These are phyloP conservation scores for Penaeus japonicus DNA, from an alignment of 1,140 invertebrate genomes.

Conservation along the genomic window DNA sequence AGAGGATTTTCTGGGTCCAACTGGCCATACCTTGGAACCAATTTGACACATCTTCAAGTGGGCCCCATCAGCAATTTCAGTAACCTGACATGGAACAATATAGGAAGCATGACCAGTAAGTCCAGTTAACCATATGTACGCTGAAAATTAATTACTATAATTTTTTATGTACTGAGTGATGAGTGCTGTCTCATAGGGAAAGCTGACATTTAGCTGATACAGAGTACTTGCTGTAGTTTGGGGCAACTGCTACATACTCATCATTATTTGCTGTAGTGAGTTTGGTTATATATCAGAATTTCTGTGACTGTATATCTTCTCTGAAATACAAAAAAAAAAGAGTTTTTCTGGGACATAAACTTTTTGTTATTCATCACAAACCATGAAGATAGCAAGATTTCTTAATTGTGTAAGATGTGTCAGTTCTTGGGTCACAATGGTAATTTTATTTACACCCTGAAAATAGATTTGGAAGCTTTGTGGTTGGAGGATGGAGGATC, in stretches of 20 bases:
- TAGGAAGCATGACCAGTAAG: conserved; percentile 40
- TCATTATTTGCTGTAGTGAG: not conserved
- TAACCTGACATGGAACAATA: conserved; percentile 17
- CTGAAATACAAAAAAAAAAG: not conserved
- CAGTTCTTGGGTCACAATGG: too few relatives aligned
- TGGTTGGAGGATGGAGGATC: conserved; percentile 38
- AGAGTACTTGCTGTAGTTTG: not conserved
- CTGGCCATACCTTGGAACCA: conserved; percentile 43
- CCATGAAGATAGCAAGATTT: not conserved
- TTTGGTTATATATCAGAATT: not conserved
- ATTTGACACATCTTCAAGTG: conserved; percentile 24
- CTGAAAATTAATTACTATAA: too few relatives aligned
- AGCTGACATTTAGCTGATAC: not conserved
- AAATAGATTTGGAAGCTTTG: conserved; percentile 20
- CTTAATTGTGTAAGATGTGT: not conserved
- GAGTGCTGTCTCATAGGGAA: too few relatives aligned
- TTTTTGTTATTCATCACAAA: not conserved
- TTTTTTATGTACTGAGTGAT: too few relatives aligned
- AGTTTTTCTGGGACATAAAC: not conserved
- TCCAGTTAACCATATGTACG: not conserved
- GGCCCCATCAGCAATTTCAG: conserved; percentile 24
- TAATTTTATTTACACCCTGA: not conserved
- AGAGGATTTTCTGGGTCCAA: not conserved
- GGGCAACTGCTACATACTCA: not conserved
- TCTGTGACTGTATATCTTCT: not conserved